Percentiles rank a stretch among this genome's conserved stretches.
phyloP scores from a whole-genome alignment of 2,113 vertebrate genomes.

The Halichoeres trimaculatus region DNA sequence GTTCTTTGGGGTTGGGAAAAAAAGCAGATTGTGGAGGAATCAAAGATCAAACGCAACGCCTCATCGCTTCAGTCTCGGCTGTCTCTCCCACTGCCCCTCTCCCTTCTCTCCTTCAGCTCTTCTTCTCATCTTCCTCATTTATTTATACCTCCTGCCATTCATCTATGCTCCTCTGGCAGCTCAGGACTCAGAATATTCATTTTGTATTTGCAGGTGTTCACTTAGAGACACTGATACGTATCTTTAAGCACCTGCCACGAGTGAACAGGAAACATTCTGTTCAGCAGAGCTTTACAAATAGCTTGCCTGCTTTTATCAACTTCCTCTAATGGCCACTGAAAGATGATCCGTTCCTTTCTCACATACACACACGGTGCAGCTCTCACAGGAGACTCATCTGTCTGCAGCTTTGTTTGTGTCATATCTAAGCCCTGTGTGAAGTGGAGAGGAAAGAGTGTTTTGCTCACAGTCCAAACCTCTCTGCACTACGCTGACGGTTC shows the following conservation, averaged over 20 bases:
- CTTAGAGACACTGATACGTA: conserved; percentile 1
- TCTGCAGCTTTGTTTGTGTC: conserved; percentile 72
- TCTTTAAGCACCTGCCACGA: conserved; percentile 4
- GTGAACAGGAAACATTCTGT: conserved; percentile 37
- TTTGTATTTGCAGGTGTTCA: not conserved
- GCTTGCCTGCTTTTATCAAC: conserved; percentile 45
- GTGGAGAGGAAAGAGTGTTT: conserved; percentile 74
- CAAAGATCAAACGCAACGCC: conserved; percentile 48
- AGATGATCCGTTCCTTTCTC: conserved; percentile 60
- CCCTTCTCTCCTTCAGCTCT: not conserved
- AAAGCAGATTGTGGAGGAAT: conserved; percentile 33
- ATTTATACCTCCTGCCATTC: conserved; percentile 49
- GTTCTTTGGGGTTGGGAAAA: conserved; percentile 25
- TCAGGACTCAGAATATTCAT: not conserved
- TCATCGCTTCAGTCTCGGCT: conserved; percentile 35
- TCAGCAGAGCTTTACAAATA: conserved; percentile 34
- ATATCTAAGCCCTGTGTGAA: conserved; percentile 70
- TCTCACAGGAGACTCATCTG: conserved; percentile 57
- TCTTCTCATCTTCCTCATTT: conserved; percentile 40
- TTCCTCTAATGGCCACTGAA: conserved; percentile 42
- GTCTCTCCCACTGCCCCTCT: conserved; percentile 31
- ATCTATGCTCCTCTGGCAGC: conserved; percentile 10
- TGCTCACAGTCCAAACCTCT: conserved; percentile 55
- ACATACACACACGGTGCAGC: conserved; percentile 26
- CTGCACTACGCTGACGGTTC: conserved; percentile 52